phyloP scores from a whole-genome alignment of 1,140 invertebrate genomes.

The Drosophila gunungcola region DNA sequence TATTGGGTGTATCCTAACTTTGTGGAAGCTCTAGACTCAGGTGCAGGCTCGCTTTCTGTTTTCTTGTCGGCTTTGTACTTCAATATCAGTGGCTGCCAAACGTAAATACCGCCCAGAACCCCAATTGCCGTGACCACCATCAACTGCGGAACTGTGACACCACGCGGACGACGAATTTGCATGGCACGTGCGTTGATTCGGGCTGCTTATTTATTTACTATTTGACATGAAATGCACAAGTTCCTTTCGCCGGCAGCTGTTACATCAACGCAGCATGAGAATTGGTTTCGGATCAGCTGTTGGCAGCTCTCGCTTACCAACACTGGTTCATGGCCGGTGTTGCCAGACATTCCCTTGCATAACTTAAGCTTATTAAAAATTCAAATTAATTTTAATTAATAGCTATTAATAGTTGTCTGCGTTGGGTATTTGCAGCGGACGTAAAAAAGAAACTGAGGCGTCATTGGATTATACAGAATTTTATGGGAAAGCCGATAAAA shows the following conservation, averaged over 20 bases:
- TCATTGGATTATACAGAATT: background rate
- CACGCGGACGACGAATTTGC: slow-evolving; percentile 84
- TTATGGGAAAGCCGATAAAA: no score
- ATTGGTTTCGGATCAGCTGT: slow-evolving; percentile 7
- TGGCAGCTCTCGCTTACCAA: background rate
- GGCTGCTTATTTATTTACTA: slow-evolving; percentile 14
- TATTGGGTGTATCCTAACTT: slow-evolving; percentile 44
- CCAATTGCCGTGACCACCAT: slow-evolving; percentile 84
- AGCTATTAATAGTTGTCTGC: background rate
- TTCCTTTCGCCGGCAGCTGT: slow-evolving; percentile 40
- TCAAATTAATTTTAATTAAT: slow-evolving; percentile 25
- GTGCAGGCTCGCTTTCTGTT: slow-evolving; percentile 15
- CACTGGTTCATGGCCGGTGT: slow-evolving; percentile 6
- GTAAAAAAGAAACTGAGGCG: slow-evolving; percentile 1
- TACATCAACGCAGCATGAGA: slow-evolving; percentile 37
- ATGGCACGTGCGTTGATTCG: slow-evolving; percentile 46
- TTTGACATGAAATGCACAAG: slow-evolving; percentile 18
- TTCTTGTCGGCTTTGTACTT: slow-evolving; percentile 67
- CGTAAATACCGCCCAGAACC: slow-evolving; percentile 81
- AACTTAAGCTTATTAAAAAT: background rate
- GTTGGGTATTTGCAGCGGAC: background rate
- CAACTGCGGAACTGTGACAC: slow-evolving; percentile 80
- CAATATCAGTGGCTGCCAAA: slow-evolving; percentile 82
- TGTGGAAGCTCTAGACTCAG: slow-evolving; percentile 14
- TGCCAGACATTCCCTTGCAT: slow-evolving; percentile 18